Evolutionary conservation across 2,113 vertebrate genomes (phyloP).

Genomic region (Melanocharis versteri): DNA sequence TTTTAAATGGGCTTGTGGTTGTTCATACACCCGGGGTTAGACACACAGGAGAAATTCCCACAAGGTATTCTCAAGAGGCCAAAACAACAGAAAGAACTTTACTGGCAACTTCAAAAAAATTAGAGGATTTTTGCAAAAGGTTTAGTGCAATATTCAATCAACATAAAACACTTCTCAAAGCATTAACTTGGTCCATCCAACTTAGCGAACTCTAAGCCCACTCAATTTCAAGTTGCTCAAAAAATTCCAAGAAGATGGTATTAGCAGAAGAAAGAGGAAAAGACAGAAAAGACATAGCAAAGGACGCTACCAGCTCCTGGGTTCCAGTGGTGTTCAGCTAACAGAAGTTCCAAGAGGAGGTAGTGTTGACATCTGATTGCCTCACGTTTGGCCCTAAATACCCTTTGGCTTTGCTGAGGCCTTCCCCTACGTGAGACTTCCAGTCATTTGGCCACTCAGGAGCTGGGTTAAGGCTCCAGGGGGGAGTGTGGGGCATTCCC

Average conservation of each 20-base stretch:
- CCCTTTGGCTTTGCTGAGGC: neutral
- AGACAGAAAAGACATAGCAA: neutral
- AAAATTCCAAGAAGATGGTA: rapidly evolving
- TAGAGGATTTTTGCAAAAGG: neutral
- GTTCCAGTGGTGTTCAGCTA: neutral
- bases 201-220: neutral
- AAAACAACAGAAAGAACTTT: neutral
- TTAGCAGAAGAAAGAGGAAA: neutral
- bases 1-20: neutral
- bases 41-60: neutral
- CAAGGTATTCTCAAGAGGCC: neutral
- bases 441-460: neutral
- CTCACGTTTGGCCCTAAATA: neutral
- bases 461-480: neutral
- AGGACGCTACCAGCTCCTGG: neutral
- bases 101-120: neutral
- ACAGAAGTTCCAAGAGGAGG: neutral
- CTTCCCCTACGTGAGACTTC: neutral
- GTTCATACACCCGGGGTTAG: neutral
- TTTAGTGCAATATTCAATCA: neutral
- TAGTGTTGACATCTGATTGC: neutral
- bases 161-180: neutral
- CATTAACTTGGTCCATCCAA: neutral
- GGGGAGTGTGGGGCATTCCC: neutral
- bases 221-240: neutral